phyloP scores from a whole-genome alignment of 64 coral and sea anemone species.

The Pachyseris speciosa region DNA sequence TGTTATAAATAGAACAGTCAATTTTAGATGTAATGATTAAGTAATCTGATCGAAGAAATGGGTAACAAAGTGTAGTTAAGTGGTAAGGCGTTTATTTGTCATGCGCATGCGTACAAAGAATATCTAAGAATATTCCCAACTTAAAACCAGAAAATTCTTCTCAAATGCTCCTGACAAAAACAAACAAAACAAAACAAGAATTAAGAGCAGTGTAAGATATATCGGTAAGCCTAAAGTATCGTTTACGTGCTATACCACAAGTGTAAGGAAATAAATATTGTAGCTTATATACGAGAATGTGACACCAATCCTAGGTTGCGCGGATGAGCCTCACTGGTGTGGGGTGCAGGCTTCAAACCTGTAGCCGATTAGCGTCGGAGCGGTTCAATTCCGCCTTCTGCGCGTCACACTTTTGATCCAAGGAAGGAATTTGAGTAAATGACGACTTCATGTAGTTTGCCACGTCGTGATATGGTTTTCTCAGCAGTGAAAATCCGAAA shows the following conservation, averaged over 20 bases:
- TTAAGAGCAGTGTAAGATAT: background rate
- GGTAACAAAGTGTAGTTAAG: no score
- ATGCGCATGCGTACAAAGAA: background rate
- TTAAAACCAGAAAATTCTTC: no score
- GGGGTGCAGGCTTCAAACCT: slow-evolving; percentile 97
- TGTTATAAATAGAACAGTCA: no score
- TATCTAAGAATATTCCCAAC: no score
- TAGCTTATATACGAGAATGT: background rate
- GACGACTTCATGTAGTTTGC: no score
- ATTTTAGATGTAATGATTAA: no score
- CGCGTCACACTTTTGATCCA: background rate
- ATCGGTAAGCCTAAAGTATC: background rate
- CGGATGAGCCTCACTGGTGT: slow-evolving; percentile 98
- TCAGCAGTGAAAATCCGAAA: no score
- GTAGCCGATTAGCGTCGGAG: slow-evolving; percentile 97
- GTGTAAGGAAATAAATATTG: background rate
- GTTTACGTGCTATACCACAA: background rate
- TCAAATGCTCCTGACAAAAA: background rate
- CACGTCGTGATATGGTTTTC: no score
- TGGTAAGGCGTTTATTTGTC: no score
- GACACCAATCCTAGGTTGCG: background rate
- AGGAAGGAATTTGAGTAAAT: no score
- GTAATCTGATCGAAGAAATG: no score
- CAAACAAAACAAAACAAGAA: no score
- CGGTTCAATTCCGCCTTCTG: slow-evolving; percentile 98